Base-by-base conservation (phyloP, 2,888 invertebrate species). In the Orchesellides sinensis region DNA sequence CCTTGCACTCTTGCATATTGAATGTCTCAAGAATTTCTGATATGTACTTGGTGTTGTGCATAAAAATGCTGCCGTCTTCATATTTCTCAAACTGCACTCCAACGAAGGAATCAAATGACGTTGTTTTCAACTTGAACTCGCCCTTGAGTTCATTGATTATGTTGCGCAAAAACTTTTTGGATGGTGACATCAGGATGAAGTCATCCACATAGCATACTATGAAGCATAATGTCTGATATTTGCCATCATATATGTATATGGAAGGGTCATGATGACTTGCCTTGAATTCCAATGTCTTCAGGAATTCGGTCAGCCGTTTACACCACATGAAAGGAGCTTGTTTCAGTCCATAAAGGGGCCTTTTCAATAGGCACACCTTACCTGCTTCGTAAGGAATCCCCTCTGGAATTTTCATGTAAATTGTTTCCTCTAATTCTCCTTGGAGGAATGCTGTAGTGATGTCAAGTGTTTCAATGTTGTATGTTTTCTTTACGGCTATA, bases 81-180 rank as follows among this genome's bases (percentile, higher is more conserved):
- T n/a, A 10, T 8, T n/a, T 32, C 4, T 47, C 19, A 3, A 66
- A 19, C 19, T 66, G 47, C 14, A 66, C 47, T 2, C 66, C 66
- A 47, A 66, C 17, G 17, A 47, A 66, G 3, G 47, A 21, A 8
- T 66, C 23, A 66, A 1, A n/a, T n/a, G 47, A 2, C n/a, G 66
- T 66, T 10, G 45, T 47, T 17, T 66, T 66, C n/a, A 66, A 12
- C 17, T 66, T 66, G 66, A 66, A 47, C n/a, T 66, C 66, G 19
- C n/a, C 8, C 14, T 19, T 47, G 8, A 66, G 19, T 14, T 12
- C 1, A 29, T 8, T 19, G 3, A 2, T 2, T 2, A 35, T 12
- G 17, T 19, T 1, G 2, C 35, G 27, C 17, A 63, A 1, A 2
- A 63, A 12, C 21, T 8, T 10, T 8, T 32, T 2, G n/a, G 3